Percentiles rank a stretch among this genome's conserved stretches.
These are phyloP conservation scores for Mythimna vitellina DNA, from an alignment of 2,888 invertebrate genomes.

Conservation along the genomic window DNA sequence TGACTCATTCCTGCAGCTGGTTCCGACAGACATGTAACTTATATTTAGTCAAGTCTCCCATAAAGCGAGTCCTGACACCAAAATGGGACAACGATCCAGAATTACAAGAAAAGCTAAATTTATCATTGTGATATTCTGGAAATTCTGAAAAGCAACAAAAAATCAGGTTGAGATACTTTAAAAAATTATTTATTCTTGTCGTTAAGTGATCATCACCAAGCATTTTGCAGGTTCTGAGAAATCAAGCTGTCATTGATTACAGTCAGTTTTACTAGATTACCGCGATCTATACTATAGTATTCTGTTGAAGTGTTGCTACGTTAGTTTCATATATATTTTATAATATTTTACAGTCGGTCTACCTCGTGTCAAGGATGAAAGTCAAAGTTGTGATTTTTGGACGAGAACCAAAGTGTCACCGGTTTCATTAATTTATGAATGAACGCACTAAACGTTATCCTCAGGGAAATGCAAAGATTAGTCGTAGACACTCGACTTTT, in stretches of 20 bases:
- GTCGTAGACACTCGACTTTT: slow-evolving; percentile 48
- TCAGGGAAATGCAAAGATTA: slow-evolving; percentile 53
- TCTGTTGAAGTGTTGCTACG: slow-evolving; percentile 51
- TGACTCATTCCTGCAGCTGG: slow-evolving; percentile 40
- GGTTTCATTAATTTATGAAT: slow-evolving; percentile 77
- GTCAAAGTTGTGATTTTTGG: slow-evolving; percentile 78
- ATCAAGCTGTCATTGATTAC: slow-evolving; percentile 52
- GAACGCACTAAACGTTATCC: slow-evolving; percentile 67
- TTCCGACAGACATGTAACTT: slow-evolving; percentile 34
- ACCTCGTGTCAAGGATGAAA: slow-evolving; percentile 78
- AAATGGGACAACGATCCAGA: slow-evolving; percentile 51
- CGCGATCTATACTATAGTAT: slow-evolving; percentile 45
- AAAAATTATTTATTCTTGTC: slow-evolving; percentile 56
- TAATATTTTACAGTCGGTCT: slow-evolving; percentile 57
- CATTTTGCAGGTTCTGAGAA: slow-evolving; percentile 59
- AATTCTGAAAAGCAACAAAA: slow-evolving; percentile 59
- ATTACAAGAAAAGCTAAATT: slow-evolving; percentile 52
- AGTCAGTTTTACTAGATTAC: slow-evolving; percentile 58
- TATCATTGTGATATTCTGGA: slow-evolving; percentile 47
- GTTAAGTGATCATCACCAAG: slow-evolving; percentile 55
- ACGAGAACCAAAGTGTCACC: slow-evolving; percentile 72
- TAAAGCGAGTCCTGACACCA: slow-evolving; percentile 57
- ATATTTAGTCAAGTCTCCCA: slow-evolving; percentile 49
- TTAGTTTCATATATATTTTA: slow-evolving; percentile 10
- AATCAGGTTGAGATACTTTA: slow-evolving; percentile 36